Evolutionary conservation across 2,888 invertebrate genomes (phyloP).

Genomic region (Parnassius smintheus): DNA sequence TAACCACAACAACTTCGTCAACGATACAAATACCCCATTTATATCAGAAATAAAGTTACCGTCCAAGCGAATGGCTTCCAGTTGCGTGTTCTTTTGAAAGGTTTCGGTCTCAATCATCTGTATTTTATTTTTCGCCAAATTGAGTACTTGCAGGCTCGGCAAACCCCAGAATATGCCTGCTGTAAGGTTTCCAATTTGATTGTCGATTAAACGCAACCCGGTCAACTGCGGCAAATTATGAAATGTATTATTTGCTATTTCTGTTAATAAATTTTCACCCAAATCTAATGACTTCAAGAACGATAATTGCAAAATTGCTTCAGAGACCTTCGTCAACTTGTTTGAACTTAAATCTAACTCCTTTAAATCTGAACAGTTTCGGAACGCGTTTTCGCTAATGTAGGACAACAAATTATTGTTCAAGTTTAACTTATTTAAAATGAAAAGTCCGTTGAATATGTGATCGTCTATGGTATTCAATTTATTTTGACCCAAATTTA

Average conservation of each 20-base stretch:
- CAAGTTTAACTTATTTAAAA: constrained; percentile 90
- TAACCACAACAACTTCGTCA: constrained; percentile 91
- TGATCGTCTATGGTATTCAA: constrained; percentile 89
- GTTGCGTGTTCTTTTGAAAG: constrained; percentile 90
- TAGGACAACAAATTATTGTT: constrained; percentile 91
- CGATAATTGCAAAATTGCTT: constrained; percentile 89
- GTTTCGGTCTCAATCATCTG: constrained; percentile 91
- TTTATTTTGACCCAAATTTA: constrained; percentile 93
- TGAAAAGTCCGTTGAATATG: constrained; percentile 91
- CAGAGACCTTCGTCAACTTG: constrained; percentile 90
- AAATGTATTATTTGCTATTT: constrained; percentile 91
- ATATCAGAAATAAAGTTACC: constrained; percentile 94
- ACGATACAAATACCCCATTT: constrained; percentile 92
- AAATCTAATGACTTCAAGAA: constrained; percentile 94
- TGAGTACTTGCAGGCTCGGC: constrained; percentile 90
- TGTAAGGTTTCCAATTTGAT: constrained; percentile 93
- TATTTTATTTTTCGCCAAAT: constrained; percentile 94
- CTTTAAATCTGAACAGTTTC: constrained; percentile 93
- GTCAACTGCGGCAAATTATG: constrained; percentile 92
- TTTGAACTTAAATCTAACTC: constrained; percentile 95
- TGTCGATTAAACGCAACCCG: constrained; percentile 93
- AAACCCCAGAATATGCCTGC: constrained; percentile 93
- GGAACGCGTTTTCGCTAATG: constrained; percentile 89
- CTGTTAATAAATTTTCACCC: constrained; percentile 93
- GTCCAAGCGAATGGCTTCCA: constrained; percentile 93